Evolutionary conservation across 2,113 vertebrate species (phyloP).

Genomic region (Gallinago undulata): DNA sequence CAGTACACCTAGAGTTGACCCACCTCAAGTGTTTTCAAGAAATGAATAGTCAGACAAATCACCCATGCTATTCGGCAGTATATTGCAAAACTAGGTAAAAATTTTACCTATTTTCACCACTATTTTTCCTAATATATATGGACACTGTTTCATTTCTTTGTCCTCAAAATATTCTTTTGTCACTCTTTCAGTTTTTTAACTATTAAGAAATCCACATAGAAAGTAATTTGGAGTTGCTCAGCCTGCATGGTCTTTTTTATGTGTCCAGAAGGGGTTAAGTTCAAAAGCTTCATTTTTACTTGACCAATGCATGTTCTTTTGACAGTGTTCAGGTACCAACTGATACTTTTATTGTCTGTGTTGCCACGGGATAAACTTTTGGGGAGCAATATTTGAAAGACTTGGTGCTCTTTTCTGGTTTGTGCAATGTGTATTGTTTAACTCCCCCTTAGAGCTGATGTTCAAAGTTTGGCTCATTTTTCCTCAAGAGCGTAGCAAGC

Average conservation of each 20-base stretch:
- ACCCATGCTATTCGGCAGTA: neutral
- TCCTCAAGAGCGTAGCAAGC: neutral
- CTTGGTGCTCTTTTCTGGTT: neutral
- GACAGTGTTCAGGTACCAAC: neutral
- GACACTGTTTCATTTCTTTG: neutral
- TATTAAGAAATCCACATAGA: neutral
- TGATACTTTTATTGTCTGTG: neutral
- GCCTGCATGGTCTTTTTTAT: neutral
- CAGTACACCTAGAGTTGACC: neutral
- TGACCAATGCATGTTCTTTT: neutral
- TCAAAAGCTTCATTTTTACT: neutral
- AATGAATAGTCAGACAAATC: neutral
- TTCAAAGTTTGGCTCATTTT: neutral
- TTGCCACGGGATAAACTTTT: neutral
- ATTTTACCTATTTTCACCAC: neutral
- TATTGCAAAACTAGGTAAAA: neutral
- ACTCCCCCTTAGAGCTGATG: neutral
- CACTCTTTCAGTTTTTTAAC: neutral
- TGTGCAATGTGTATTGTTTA: neutral
- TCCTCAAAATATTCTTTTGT: neutral
- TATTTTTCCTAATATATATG: neutral
- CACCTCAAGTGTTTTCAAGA: neutral
- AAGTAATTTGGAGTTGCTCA: neutral
- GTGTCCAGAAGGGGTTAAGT: neutral
- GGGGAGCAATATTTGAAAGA: neutral